Evolutionary conservation across 1,140 invertebrate species (phyloP).

Genomic region (Campoletis sonorensis): DNA sequence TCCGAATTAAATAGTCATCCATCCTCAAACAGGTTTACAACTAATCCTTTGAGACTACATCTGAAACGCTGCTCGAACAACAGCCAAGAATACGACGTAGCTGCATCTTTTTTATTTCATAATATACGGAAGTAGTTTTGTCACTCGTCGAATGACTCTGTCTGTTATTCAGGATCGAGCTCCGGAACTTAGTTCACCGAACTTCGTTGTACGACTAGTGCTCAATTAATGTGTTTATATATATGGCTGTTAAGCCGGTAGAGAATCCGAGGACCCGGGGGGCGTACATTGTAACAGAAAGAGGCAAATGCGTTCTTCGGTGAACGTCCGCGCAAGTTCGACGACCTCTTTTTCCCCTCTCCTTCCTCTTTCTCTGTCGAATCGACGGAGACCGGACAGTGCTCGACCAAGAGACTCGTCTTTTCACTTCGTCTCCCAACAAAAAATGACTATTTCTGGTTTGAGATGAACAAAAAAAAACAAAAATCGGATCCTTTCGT

Average conservation of each 20-base stretch:
- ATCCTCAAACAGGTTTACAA: neutral
- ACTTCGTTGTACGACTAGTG: constrained; percentile 59
- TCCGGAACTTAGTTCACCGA: constrained; percentile 42
- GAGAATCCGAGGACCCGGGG: neutral
- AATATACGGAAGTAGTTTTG: neutral
- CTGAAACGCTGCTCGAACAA: neutral
- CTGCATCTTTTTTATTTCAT: neutral
- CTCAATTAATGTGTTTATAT: constrained; percentile 61
- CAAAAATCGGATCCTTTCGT: no score
- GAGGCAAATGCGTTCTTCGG: constrained; percentile 63
- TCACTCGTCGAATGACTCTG: neutral
- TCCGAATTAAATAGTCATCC: constrained; percentile 1
- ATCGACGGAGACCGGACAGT: constrained; percentile 49
- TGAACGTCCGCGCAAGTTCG: constrained; percentile 75
- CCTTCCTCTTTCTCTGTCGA: constrained; percentile 20
- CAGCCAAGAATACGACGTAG: neutral
- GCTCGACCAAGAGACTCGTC: constrained; percentile 30
- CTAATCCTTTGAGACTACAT: neutral
- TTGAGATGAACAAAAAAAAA: constrained; percentile 46
- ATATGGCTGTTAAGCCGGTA: constrained; percentile 3
- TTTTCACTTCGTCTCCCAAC: constrained; percentile 36
- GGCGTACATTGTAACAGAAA: constrained; percentile 31
- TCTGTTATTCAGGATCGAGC: constrained; percentile 13
- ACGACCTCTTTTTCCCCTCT: constrained; percentile 60
- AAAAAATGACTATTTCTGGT: neutral